Conservation (phyloP, 2,113 vertebrate species). For the Suncus etruscus region DNA sequence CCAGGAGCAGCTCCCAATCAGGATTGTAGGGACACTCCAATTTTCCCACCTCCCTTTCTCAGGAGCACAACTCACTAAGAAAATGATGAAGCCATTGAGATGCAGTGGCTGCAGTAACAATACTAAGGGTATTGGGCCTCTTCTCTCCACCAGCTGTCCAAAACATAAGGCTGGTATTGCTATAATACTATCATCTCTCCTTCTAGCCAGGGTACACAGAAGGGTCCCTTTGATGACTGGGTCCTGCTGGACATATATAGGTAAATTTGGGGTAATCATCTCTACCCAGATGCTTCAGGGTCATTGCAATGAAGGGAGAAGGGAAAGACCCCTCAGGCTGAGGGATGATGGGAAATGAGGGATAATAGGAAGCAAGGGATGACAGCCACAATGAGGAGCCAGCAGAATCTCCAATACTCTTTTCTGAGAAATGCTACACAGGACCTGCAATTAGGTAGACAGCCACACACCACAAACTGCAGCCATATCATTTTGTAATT, state of each 20-base stretch:
- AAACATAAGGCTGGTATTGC: too few species aligned
- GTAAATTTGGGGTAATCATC: background rate
- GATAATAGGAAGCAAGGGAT: background rate
- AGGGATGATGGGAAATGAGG: background rate
- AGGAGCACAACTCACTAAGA: background rate
- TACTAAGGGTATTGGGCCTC: background rate
- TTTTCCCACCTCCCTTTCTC: background rate
- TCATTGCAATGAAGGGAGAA: background rate
- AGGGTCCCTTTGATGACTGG: background rate
- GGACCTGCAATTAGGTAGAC: constrained; percentile 34
- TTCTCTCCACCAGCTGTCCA: background rate
- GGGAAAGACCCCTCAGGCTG: background rate
- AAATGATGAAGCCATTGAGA: background rate
- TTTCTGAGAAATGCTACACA: background rate
- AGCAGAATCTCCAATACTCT: accelerated
- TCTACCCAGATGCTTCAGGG: background rate
- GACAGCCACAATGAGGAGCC: background rate
- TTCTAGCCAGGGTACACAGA: background rate
- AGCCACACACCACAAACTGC: constrained; percentile 70
- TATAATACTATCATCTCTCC: background rate
- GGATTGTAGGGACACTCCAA: background rate
- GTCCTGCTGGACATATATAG: background rate
- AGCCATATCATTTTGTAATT: constrained; percentile 69
- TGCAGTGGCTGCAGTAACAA: too few species aligned
- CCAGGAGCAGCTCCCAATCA: too few species aligned